Evolutionary conservation across 2,888 invertebrate species (phyloP).

Genomic region (Drosophila austrosaltans): DNA sequence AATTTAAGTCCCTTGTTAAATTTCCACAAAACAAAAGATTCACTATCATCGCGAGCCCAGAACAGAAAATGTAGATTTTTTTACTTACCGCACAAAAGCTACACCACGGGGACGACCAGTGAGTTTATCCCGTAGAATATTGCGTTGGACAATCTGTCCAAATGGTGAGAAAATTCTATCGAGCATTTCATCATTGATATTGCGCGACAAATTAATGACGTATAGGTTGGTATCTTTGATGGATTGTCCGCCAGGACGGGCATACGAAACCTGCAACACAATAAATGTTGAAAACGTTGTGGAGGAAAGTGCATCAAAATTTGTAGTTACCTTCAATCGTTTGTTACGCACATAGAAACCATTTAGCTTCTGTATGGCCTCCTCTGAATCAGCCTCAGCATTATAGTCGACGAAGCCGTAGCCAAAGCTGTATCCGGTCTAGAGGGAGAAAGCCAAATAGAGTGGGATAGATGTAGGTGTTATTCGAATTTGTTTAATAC

Average conservation of each 20-base stretch:
- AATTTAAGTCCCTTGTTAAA: too few relatives aligned
- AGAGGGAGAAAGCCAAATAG: slow-evolving; percentile 13
- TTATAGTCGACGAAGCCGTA: slow-evolving; percentile 97
- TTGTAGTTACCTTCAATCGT: slow-evolving; percentile 89
- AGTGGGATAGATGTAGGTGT: neutral
- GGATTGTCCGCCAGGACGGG: slow-evolving; percentile 94
- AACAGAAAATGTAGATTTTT: neutral
- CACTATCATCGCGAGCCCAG: too few relatives aligned
- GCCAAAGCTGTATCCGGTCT: slow-evolving; percentile 97
- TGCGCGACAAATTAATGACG: slow-evolving; percentile 94
- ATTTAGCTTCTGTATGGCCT: slow-evolving; percentile 94
- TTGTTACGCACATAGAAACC: slow-evolving; percentile 96
- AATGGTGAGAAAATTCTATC: slow-evolving; percentile 93
- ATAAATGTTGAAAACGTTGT: neutral
- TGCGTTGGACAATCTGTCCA: slow-evolving; percentile 95
- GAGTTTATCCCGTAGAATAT: slow-evolving; percentile 93
- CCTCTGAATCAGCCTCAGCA: slow-evolving; percentile 91
- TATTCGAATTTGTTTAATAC: slow-evolving; percentile 27
- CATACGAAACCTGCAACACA: slow-evolving; percentile 90
- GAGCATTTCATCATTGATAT: slow-evolving; percentile 92
- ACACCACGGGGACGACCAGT: slow-evolving; percentile 95
- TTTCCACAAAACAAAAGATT: too few relatives aligned
- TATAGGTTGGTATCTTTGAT: slow-evolving; percentile 97
- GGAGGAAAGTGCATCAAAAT: neutral
- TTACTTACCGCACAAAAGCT: slow-evolving; percentile 92